These are phyloP conservation scores for Ruditapes philippinarum DNA, from an alignment of 1,140 invertebrate genomes.

Conservation along the genomic window DNA sequence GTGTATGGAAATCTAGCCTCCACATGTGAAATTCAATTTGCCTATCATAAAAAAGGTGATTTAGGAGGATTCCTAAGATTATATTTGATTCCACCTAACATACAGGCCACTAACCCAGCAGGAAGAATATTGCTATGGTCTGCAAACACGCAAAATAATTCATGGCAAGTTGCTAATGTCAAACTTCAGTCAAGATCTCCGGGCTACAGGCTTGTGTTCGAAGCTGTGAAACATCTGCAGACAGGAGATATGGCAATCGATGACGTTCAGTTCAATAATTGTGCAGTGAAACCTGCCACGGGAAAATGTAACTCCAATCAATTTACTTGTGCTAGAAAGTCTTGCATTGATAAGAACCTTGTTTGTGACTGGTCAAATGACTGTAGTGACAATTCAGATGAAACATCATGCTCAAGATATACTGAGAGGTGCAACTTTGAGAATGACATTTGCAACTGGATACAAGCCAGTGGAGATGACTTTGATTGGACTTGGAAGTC, in stretches of 20 bases:
- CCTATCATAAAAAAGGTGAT: constrained; percentile 74
- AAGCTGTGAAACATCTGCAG: constrained; percentile 69
- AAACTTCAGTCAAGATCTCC: constrained; percentile 66
- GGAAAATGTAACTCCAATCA: constrained; percentile 70
- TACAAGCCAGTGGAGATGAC: constrained; percentile 79
- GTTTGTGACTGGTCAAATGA: constrained; percentile 82
- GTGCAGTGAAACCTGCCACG: constrained; percentile 64
- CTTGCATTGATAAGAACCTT: constrained; percentile 75
- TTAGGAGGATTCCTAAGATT: constrained; percentile 66
- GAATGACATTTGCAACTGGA: constrained; percentile 80
- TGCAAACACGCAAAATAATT: constrained; percentile 69
- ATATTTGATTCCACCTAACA: constrained; percentile 73
- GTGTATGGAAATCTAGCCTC: constrained; percentile 69
- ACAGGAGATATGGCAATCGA: constrained; percentile 83
- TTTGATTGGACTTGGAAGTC: constrained; percentile 81
- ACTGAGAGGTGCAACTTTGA: constrained; percentile 81
- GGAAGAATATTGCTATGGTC: constrained; percentile 71
- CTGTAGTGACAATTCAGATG: constrained; percentile 82
- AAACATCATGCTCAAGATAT: constrained; percentile 74
- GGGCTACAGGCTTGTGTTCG: constrained; percentile 76
- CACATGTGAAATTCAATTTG: constrained; percentile 74
- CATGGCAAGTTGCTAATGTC: constrained; percentile 80
- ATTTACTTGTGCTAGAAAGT: constrained; percentile 77
- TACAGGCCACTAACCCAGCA: constrained; percentile 59
- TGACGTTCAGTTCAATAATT: constrained; percentile 82